Base-by-base conservation (phyloP, 1,140 invertebrate species). In the Coelopa frigida region DNA sequence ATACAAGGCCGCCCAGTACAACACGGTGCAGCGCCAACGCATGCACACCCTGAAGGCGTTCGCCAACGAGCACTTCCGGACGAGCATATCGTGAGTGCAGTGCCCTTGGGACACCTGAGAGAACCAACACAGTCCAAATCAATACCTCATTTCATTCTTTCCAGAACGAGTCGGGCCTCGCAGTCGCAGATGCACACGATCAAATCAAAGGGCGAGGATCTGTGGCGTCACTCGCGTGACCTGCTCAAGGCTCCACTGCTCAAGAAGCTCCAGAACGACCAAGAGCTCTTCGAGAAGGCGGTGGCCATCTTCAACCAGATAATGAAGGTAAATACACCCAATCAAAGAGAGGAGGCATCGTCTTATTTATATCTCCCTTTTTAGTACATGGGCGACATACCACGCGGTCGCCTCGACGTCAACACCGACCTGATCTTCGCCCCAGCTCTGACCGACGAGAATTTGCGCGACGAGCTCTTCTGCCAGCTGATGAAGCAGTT, bases 401-500 rank as follows among this genome's bases (percentile, higher is more conserved):
- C 92, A 5, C 77, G 82, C 60, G 75, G 79, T 20, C 77, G 83
- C 58, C 74, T 79, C 24, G 77, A 78, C 1, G 76, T 76, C 6
- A 74, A 72, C 23, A 95, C 92, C 3, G 90, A 95, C 73, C 78
- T 85, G 53, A 94, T 96, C 59, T 97, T 95, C 68, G 80, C 80
- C 59, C 76, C 79, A 4, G 81, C 89, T 8, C 62, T 94, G 7
- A 82, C 83, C 65, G 79, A 89, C 59, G 80, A 87, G 55, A 72
- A 83, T 23, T 71, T 97, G 5, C 76, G 87, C 48, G 93, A 97
- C 70, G 93, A 96, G 74, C 74, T 93, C 22, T 96, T 91, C 58
- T 96, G 92, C 63, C 93, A 96, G 73, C 80, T 96, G 31, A 89
- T 94, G 79, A 91, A 93, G 68, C 93, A 97, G 66, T 70, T 97